Percentiles rank a stretch among this genome's conserved stretches.
Evolutionary conservation across 2,888 invertebrate species (phyloP).

Genomic region (Artemia sp.): DNA sequence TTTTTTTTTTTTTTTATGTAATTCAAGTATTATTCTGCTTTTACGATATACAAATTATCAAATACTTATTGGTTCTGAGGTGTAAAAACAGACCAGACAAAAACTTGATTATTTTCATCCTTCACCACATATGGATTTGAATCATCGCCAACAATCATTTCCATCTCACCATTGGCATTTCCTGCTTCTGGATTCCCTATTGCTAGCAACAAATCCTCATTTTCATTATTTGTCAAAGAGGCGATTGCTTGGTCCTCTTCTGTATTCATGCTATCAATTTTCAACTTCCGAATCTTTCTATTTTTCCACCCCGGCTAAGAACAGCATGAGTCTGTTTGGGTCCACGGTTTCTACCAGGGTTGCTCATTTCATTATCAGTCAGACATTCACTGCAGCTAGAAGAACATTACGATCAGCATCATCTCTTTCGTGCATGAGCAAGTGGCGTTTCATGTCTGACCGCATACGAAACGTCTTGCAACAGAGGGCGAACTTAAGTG

Average conservation of each 20-base stretch:
- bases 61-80: neutral
- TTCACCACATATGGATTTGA: slow-evolving; percentile 7
- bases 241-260: slow-evolving; percentile 4
- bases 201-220: neutral
- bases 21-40: no score
- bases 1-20: no score
- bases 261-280: slow-evolving; percentile 9
- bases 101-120: neutral
- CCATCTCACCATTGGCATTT: neutral
- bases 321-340: slow-evolving; percentile 1
- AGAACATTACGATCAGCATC: slow-evolving; percentile 20
- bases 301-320: slow-evolving; percentile 10
- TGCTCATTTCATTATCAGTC: neutral
- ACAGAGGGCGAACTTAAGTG: slow-evolving; percentile 38
- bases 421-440: slow-evolving; percentile 43
- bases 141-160: slow-evolving; percentile 10
- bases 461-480: slow-evolving; percentile 63
- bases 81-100: slow-evolving; percentile 10
- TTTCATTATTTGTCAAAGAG: neutral
- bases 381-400: slow-evolving; percentile 13
- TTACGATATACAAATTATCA: no score
- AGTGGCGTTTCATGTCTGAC: slow-evolving; percentile 64
- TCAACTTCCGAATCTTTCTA: neutral
- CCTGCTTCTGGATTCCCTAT: neutral
- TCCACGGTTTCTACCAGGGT: neutral